A percentile compares a stretch with the other conserved stretches of the same genome.
phyloP scores from a whole-genome alignment of 2,888 invertebrate species.

The Lypha dubia region DNA sequence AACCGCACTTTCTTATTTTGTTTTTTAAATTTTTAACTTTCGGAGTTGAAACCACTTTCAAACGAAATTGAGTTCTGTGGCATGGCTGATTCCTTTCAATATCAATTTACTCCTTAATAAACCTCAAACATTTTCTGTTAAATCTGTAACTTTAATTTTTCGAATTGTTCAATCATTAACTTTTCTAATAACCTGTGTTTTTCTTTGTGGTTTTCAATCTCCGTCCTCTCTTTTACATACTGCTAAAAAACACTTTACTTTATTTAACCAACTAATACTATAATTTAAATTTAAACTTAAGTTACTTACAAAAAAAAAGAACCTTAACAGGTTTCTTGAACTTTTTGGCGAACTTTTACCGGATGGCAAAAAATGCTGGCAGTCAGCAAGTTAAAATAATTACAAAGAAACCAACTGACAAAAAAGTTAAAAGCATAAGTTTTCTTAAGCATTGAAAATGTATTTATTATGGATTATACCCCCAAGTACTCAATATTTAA shows the following conservation, averaged over 20 bases:
- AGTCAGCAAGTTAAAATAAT: slow-evolving; percentile 5
- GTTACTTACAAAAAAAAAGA: slow-evolving; percentile 21
- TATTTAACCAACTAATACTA: slow-evolving; percentile 49
- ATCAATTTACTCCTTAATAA: too few species aligned
- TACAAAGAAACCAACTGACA: slow-evolving; percentile 41
- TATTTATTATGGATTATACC: slow-evolving; percentile 73
- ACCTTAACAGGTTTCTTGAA: slow-evolving; percentile 73
- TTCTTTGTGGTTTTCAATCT: slow-evolving; percentile 20
- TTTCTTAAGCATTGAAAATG: slow-evolving; percentile 66
- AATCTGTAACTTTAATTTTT: neutral
- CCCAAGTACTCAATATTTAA: slow-evolving; percentile 69
- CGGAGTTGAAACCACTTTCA: too few species aligned
- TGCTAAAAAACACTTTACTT: slow-evolving; percentile 28
- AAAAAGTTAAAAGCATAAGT: slow-evolving; percentile 60
- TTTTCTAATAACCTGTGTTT: slow-evolving; percentile 43
- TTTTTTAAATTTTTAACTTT: too few species aligned
- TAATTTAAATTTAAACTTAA: slow-evolving; percentile 66
- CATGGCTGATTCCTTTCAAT: too few species aligned
- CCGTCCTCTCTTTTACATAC: neutral
- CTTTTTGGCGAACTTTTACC: slow-evolving; percentile 67
- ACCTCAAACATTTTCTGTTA: neutral
- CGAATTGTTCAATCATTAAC: slow-evolving; percentile 47
- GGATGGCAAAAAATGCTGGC: slow-evolving; percentile 39
- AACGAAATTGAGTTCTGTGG: too few species aligned
- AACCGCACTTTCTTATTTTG: too few species aligned